phyloP scores from a whole-genome alignment of 2,888 invertebrate species.

The Amorpha juglandis region DNA sequence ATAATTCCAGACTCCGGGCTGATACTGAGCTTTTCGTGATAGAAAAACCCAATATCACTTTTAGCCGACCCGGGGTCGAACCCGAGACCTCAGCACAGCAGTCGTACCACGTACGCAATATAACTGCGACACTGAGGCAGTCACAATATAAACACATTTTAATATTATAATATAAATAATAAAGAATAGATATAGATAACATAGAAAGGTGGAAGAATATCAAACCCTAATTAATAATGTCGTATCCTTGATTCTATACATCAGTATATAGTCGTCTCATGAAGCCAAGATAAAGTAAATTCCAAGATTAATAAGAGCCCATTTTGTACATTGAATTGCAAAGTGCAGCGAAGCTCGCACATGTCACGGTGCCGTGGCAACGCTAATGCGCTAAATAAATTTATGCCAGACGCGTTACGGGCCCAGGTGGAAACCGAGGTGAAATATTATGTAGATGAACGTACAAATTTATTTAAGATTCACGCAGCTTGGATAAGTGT shows the following conservation, averaged over 20 bases:
- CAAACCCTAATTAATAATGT: no score
- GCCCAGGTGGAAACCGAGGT: constrained; percentile 39
- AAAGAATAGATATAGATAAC: no score
- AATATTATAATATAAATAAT: no score
- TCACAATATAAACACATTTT: no score
- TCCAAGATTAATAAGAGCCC: constrained; percentile 45
- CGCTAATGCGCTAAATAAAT: constrained; percentile 56
- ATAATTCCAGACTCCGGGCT: no score
- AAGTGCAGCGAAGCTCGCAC: constrained; percentile 50
- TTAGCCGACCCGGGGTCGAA: no score
- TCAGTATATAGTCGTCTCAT: not conserved
- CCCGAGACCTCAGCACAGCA: no score
- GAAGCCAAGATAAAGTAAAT: constrained; percentile 31
- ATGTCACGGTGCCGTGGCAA: constrained; percentile 39
- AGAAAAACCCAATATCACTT: no score
- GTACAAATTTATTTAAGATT: constrained; percentile 24
- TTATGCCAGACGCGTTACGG: constrained; percentile 55
- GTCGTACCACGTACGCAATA: no score
- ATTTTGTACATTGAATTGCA: constrained; percentile 52
- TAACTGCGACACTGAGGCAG: no score
- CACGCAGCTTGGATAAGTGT: constrained; percentile 7
- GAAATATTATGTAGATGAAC: constrained; percentile 24
- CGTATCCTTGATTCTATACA: not conserved
- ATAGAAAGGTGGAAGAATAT: no score
- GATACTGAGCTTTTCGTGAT: no score